These are phyloP conservation scores for Drosophila auraria DNA, from an alignment of 1,140 invertebrate genomes.

Conservation along the genomic window DNA sequence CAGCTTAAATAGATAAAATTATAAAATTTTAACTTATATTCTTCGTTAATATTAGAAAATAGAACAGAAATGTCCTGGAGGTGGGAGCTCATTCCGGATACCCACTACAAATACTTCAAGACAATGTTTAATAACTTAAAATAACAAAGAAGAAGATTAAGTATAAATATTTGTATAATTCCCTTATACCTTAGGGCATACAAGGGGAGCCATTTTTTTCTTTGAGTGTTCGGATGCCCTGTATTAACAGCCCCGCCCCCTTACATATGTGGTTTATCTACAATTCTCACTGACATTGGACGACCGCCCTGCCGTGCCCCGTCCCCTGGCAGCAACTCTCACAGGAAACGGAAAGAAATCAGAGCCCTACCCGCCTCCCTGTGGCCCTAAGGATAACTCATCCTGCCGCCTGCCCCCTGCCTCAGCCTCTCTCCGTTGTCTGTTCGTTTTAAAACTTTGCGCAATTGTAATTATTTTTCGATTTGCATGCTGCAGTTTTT, in stretches of 20 bases:
- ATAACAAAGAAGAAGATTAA: too few relatives aligned
- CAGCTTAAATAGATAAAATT: too few relatives aligned
- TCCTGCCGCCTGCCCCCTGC: not conserved
- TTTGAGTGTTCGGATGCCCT: not conserved
- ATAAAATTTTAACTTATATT: too few relatives aligned
- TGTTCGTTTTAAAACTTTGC: conserved; percentile 65
- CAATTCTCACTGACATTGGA: conserved; percentile 37
- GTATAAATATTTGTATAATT: too few relatives aligned
- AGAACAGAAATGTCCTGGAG: too few relatives aligned
- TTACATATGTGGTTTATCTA: conserved; percentile 40
- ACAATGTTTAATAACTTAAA: too few relatives aligned
- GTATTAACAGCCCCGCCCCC: not conserved
- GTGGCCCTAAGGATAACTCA: not conserved
- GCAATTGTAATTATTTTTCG: conserved; percentile 71
- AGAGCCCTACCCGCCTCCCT: conserved; percentile 31
- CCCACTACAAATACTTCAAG: too few relatives aligned
- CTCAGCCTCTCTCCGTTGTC: conserved; percentile 40
- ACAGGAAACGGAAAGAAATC: conserved; percentile 61
- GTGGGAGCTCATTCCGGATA: too few relatives aligned
- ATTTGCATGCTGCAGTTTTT: conserved; percentile 69
- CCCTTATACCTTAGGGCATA: too few relatives aligned
- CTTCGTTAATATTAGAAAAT: too few relatives aligned
- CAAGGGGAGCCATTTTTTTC: not conserved
- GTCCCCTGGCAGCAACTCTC: not conserved
- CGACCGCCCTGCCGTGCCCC: not conserved